A percentile compares a stretch with the other conserved stretches of the same genome.
phyloP scores from a whole-genome alignment of 2,888 invertebrate genomes.

The Frankliniella fusca region DNA sequence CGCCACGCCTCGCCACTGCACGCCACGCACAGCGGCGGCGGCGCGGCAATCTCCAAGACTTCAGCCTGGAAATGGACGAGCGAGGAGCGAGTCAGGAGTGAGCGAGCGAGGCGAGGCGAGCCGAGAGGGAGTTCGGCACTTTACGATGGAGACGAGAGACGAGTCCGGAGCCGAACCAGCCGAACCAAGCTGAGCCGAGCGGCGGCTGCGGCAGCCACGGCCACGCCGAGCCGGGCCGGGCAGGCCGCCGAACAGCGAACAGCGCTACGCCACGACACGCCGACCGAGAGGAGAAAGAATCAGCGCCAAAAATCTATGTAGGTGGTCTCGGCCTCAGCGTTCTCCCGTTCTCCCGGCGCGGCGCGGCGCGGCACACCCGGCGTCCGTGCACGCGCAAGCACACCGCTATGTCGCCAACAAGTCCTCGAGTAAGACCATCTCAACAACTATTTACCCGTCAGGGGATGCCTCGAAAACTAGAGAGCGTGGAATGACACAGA shows the following conservation, averaged over 20 bases:
- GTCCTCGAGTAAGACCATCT: too few species aligned
- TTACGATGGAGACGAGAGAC: background rate
- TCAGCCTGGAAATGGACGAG: background rate
- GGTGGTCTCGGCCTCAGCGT: background rate
- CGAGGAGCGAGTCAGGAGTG: background rate
- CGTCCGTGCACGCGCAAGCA: too few species aligned
- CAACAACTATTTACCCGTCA: too few species aligned
- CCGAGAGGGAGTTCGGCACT: background rate
- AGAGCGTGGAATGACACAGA: too few species aligned
- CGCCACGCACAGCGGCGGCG: background rate
- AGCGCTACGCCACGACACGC: background rate
- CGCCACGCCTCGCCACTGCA: background rate
- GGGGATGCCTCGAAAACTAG: too few species aligned
- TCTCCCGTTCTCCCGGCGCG: background rate
- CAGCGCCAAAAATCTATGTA: constrained; percentile 22
- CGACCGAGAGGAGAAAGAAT: background rate
- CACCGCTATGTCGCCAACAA: too few species aligned
- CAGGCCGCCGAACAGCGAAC: background rate
- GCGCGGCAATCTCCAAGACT: background rate
- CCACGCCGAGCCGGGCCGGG: constrained; percentile 6
- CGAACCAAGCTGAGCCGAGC: background rate
- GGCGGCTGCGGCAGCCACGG: background rate
- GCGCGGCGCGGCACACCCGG: background rate
- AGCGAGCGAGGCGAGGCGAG: background rate
- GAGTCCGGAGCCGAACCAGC: background rate